These are phyloP conservation scores for Clarias pachynema DNA, from an alignment of 2,797 vertebrate genomes.

Conservation along the genomic window DNA sequence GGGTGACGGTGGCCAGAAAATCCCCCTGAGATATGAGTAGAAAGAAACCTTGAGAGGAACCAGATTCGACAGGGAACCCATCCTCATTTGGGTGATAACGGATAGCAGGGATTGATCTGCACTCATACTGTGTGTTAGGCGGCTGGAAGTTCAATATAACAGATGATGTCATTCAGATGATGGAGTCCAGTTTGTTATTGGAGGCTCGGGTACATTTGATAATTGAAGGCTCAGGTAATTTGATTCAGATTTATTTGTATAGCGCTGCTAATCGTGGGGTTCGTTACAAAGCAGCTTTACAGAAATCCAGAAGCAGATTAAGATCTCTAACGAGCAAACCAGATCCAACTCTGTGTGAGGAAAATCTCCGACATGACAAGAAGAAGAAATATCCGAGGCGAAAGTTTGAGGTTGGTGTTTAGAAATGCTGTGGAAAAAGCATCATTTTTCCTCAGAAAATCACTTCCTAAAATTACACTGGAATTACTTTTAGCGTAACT, in stretches of 20 bases:
- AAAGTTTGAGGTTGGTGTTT: neutral
- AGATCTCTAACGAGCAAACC: neutral
- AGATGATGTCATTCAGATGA: too few relatives aligned
- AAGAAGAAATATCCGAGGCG: neutral
- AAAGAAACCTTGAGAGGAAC: too few relatives aligned
- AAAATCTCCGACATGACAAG: neutral
- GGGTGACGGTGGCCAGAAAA: too few relatives aligned
- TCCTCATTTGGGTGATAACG: too few relatives aligned
- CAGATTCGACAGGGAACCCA: too few relatives aligned
- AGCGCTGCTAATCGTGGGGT: neutral
- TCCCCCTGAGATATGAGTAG: too few relatives aligned
- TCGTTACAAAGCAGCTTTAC: neutral
- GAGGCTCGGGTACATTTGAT: too few relatives aligned
- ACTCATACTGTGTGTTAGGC: too few relatives aligned
- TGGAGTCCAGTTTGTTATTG: too few relatives aligned
- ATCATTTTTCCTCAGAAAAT: conserved; percentile 1
- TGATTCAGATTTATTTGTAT: neutral
- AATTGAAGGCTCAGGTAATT: neutral
- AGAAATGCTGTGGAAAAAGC: too few relatives aligned
- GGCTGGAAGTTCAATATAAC: too few relatives aligned
- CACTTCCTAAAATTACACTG: neutral
- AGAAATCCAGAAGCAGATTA: neutral
- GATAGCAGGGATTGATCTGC: too few relatives aligned
- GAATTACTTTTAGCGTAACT: neutral
- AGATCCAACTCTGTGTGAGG: neutral